Evolutionary conservation across 2,888 invertebrate genomes (phyloP), one percentile per base, ranked within the genome.

Genomic region (Lasioglossum figueresi): DNA sequence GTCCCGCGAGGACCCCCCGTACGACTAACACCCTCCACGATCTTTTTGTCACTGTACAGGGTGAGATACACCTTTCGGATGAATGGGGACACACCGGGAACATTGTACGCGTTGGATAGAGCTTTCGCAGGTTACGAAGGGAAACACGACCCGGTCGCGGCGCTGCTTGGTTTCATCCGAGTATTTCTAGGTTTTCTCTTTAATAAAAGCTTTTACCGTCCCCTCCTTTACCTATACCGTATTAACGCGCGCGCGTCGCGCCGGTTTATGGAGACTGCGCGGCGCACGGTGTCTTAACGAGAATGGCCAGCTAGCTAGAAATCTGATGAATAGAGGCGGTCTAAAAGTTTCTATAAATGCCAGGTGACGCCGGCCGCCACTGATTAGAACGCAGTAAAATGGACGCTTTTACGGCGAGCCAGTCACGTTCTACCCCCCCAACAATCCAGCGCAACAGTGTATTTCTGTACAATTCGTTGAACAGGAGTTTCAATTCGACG

Each of bases 1-100:
- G 87, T 86, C 91, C 86, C 87, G 88, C 82, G 90, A 27, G 77
- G n/a, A 89, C 90, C 90, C 90, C 91, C 89, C 77, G 56, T 79
- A 75, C 84, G 45, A 56, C 79, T 52, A 19, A 10, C 72, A 45
- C 66, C 73, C 76, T 52, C 72, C 56, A 63, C 70, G 48, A 43
- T 73, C 80, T 80, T 80, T 83, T 63, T 77, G 52, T 71, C 77
- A 66, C 75, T 83, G 56, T 56, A 56, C n/a, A 56, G n/a, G 56
- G 12, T 56, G 43, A 45, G 23, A 40, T 12, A 43, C 45, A 48
- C 48, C 52, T 19, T 52, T 34, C 23, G 40, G 48, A 74, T 72
- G 23, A 68, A 23, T 52, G 34, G 19, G 34, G 73, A 45, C 52
- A 52, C 19, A 19, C 66, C 66, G 66, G 27, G 27, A 27, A 14